These are phyloP conservation scores for Centrocercus urophasianus DNA, from an alignment of 2,113 vertebrate species.

Conservation along the genomic window DNA sequence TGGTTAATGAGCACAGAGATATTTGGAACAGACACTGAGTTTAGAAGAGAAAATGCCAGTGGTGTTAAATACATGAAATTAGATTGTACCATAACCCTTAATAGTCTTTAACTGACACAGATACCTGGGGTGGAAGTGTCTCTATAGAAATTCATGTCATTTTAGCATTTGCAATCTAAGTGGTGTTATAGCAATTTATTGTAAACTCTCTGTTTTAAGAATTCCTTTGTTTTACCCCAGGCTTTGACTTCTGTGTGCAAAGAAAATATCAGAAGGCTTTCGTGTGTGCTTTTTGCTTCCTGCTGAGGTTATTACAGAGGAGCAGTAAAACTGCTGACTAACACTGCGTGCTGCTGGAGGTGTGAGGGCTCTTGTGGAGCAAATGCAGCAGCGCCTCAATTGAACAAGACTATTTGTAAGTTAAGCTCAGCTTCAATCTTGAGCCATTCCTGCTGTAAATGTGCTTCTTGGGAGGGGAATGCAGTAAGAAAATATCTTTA, in stretches of 20 bases:
- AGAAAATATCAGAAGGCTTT: slow-evolving; percentile 8
- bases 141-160: neutral
- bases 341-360: neutral
- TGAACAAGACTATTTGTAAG: neutral
- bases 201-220: slow-evolving; percentile 34
- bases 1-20: neutral
- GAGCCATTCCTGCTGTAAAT: neutral
- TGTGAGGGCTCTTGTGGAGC: neutral
- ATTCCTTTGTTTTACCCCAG: slow-evolving; percentile 16
- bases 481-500: neutral
- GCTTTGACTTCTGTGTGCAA: slow-evolving; percentile 25
- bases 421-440: neutral
- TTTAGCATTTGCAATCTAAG: neutral
- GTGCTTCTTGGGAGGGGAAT: neutral
- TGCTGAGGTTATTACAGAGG: slow-evolving; percentile 48
- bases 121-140: neutral
- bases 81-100: neutral
- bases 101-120: neutral
- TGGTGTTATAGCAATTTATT: neutral
- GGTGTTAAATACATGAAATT: neutral
- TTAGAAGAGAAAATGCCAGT: neutral
- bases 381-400: neutral
- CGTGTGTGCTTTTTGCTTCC: neutral
- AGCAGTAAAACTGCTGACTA: slow-evolving; percentile 51
- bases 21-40: neutral